Evolutionary conservation across 92 coral and sea anemone genomes (phyloP).

Genomic region (Zoanthus sociatus): DNA sequence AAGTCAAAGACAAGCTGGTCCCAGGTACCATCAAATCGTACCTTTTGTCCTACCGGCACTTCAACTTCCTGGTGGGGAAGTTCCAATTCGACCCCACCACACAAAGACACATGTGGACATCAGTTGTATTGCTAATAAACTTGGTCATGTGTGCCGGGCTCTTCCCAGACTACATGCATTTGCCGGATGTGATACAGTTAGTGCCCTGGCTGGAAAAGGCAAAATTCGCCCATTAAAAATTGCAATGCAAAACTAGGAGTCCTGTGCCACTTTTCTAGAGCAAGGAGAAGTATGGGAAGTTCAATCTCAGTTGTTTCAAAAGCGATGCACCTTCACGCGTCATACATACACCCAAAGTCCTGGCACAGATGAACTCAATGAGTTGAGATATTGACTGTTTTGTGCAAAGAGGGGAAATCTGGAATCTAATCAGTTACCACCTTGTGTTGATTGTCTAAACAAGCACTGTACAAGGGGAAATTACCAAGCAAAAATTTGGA

Average conservation of each 20-base stretch:
- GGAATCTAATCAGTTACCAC: constrained; percentile 37
- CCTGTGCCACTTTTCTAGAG: constrained; percentile 51
- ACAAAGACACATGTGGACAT: constrained; percentile 21
- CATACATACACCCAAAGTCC: constrained; percentile 20
- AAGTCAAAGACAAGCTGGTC: not conserved
- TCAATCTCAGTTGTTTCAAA: not conserved
- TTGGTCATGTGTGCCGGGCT: constrained; percentile 59
- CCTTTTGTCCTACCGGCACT: not conserved
- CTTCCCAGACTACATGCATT: constrained; percentile 69
- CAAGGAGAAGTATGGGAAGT: constrained; percentile 55
- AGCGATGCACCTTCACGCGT: constrained; percentile 53
- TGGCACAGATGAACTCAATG: too few species aligned
- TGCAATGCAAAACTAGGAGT: constrained; percentile 35
- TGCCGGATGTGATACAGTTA: constrained; percentile 65
- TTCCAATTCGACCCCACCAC: not conserved
- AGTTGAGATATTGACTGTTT: too few species aligned
- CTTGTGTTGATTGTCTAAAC: constrained; percentile 29
- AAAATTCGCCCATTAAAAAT: constrained; percentile 53
- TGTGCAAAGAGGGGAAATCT: too few species aligned
- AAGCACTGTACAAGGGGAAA: constrained; percentile 19
- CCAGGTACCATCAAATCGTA: not conserved
- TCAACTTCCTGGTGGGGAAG: not conserved
- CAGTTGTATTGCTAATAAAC: constrained; percentile 36
- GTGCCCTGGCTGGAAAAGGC: constrained; percentile 57
- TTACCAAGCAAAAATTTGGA: constrained; percentile 48